phyloP scores from a whole-genome alignment of 2,113 vertebrate genomes.

The Cairina moschata region DNA sequence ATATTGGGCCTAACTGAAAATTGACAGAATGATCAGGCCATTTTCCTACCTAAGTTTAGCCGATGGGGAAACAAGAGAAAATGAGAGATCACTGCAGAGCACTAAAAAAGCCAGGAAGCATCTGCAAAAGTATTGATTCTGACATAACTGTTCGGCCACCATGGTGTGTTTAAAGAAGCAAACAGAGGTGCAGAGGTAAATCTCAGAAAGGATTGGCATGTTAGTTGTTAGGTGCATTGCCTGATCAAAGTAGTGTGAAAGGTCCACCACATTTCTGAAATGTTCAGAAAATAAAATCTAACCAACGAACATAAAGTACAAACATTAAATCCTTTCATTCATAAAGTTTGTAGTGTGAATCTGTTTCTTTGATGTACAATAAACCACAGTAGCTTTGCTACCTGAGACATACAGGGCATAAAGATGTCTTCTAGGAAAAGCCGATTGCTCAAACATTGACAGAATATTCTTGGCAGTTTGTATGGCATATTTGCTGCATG shows the following conservation, averaged over 20 bases:
- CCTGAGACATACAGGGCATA: neutral
- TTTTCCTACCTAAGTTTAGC: neutral
- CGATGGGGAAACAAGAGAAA: neutral
- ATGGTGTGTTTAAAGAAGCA: neutral
- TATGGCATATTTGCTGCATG: neutral
- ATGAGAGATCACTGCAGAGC: neutral
- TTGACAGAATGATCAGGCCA: neutral
- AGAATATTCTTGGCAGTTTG: neutral
- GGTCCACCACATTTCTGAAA: neutral
- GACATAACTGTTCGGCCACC: neutral
- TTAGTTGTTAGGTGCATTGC: neutral
- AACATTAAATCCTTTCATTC: neutral
- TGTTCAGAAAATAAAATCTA: neutral
- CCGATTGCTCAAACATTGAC: neutral
- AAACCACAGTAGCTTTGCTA: neutral
- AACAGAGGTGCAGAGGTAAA: neutral
- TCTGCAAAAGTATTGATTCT: neutral
- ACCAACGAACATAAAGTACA: neutral
- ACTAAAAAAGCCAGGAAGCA: neutral
- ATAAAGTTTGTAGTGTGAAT: neutral
- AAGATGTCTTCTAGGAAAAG: neutral
- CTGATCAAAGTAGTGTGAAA: neutral
- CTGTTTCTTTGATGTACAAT: neutral
- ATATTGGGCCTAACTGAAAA: neutral
- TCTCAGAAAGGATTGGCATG: neutral